These are phyloP conservation scores for Oenanthe melanoleuca DNA, from an alignment of 2,113 vertebrate species.

Conservation along the genomic window DNA sequence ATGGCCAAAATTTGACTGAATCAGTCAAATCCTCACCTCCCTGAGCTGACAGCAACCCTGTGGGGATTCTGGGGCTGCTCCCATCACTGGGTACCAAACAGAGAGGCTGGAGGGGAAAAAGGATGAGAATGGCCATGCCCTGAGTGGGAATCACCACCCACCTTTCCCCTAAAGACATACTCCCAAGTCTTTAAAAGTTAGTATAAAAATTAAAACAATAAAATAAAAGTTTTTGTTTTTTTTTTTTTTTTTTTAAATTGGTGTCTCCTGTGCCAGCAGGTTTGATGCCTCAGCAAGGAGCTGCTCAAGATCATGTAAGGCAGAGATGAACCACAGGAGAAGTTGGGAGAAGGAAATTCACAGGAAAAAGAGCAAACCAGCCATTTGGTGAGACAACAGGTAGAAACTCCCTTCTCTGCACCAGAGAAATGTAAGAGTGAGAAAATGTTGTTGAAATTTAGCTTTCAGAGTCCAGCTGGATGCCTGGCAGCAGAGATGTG, in stretches of 20 bases:
- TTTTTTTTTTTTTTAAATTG: no score
- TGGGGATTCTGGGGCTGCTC: not conserved
- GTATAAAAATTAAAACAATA: not conserved
- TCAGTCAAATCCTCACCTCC: not conserved
- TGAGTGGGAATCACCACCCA: not conserved
- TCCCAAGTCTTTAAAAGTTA: not conserved
- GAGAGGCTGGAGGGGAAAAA: not conserved
- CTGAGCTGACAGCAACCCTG: accelerated
- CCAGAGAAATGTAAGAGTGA: not conserved
- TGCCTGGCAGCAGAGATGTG: not conserved
- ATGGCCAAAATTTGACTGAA: not conserved
- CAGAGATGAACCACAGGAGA: not conserved
- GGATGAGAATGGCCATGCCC: not conserved
- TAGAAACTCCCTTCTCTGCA: not conserved
- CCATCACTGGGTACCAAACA: not conserved
- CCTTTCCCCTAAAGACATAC: not conserved
- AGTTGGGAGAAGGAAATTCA: not conserved
- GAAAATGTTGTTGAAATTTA: not conserved
- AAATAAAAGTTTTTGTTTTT: no score
- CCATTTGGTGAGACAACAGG: not conserved
- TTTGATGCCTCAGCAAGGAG: not conserved
- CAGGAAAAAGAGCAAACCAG: not conserved
- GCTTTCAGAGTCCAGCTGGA: not conserved
- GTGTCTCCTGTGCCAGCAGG: not conserved
- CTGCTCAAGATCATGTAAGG: not conserved